Evolutionary conservation across 2,888 invertebrate genomes (phyloP).

Genomic region (Drosophila atroscutellata): DNA sequence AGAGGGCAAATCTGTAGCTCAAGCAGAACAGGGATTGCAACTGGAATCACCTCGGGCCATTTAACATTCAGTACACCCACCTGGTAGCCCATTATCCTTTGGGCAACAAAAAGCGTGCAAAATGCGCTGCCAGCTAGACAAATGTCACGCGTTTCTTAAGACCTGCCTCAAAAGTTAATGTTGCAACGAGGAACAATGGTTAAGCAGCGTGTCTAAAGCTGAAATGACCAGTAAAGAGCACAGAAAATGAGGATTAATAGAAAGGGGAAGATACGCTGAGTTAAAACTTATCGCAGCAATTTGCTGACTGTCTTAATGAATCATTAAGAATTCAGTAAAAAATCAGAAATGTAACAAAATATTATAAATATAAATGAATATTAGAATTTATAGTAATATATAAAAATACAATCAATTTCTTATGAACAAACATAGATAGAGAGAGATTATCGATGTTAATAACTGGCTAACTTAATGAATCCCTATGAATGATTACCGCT

Average conservation of each 20-base stretch:
- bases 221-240: not conserved
- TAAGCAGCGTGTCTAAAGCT: conserved; percentile 57
- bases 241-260: not conserved
- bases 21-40: not conserved
- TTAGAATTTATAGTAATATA: not conserved
- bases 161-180: conserved; percentile 33
- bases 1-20: conserved; percentile 18
- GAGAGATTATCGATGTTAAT: not conserved
- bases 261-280: not conserved
- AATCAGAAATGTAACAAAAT: not conserved
- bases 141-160: conserved; percentile 62
- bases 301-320: not conserved
- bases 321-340: not conserved
- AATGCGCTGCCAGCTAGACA: conserved; percentile 63
- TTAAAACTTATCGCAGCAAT: not conserved
- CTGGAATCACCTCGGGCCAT: conserved; percentile 53
- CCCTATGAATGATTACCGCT: not conserved
- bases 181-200: conserved; percentile 33
- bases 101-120: conserved; percentile 64
- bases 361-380: not conserved
- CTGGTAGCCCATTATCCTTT: conserved; percentile 76
- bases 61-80: conserved; percentile 66
- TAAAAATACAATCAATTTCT: not conserved
- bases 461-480: not conserved
- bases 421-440: not conserved